Evolutionary conservation across 2,113 vertebrate species (phyloP).

Genomic region (Xyliphius kryptos): DNA sequence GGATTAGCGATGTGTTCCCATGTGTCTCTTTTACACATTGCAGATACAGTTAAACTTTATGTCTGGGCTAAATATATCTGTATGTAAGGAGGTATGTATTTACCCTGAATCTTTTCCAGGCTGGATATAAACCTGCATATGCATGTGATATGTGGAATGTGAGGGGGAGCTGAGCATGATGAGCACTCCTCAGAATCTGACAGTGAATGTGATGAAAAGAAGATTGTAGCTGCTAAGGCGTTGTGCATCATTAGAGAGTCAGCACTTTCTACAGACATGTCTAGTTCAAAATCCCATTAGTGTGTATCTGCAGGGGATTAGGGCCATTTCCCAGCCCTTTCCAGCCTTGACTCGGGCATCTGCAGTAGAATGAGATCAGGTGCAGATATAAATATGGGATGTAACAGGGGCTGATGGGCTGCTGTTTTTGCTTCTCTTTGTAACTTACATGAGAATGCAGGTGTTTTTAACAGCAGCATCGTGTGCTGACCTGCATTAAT

Average conservation of each 20-base stretch:
- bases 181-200: not conserved
- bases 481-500: not conserved
- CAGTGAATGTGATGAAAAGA: conserved; percentile 14
- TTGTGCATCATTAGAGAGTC: conserved; percentile 28
- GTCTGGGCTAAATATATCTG: not conserved
- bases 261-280: conserved; percentile 24
- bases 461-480: conserved; percentile 6
- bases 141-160: conserved; percentile 30
- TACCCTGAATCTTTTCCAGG: no score
- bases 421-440: not conserved
- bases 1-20: no score
- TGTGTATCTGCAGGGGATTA: conserved; percentile 24
- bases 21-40: no score
- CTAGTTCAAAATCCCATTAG: conserved; percentile 37
- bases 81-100: not conserved
- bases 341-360: not conserved
- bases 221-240: conserved; percentile 23
- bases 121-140: conserved; percentile 4
- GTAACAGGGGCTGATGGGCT: not conserved
- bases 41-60: no score
- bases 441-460: not conserved
- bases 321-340: not conserved
- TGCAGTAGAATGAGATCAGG: conserved; percentile 4
- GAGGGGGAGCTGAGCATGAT: conserved; percentile 17
- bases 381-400: not conserved